A percentile compares a stretch with the other conserved stretches of the same genome.
These are phyloP conservation scores for Pachycephala philippinensis DNA, from an alignment of 2,113 vertebrate species.

Conservation along the genomic window DNA sequence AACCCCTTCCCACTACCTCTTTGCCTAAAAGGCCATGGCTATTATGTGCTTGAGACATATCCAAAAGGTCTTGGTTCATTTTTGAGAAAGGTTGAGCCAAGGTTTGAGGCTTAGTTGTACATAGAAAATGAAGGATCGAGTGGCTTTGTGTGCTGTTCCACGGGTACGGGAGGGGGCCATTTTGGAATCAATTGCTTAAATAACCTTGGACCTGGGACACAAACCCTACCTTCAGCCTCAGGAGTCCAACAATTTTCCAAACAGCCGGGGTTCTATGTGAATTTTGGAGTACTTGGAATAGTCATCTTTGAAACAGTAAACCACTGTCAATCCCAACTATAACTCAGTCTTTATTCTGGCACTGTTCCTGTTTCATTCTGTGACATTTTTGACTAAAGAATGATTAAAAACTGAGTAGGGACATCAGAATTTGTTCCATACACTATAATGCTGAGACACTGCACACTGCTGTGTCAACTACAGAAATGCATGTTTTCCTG, in stretches of 20 bases:
- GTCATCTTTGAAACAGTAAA: background rate
- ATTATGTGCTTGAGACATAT: background rate
- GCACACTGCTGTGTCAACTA: background rate
- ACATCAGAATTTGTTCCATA: background rate
- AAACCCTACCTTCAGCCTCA: background rate
- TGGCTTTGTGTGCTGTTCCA: background rate
- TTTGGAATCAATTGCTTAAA: background rate
- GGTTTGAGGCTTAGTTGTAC: background rate
- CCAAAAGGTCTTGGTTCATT: background rate
- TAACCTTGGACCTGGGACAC: background rate
- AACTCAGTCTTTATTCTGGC: slow-evolving; percentile 8
- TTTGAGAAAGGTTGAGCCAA: background rate
- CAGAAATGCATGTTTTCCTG: slow-evolving; percentile 11
- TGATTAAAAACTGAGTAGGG: background rate
- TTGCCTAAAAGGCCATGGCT: background rate
- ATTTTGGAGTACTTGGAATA: background rate
- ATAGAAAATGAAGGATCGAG: background rate
- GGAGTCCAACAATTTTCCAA: background rate
- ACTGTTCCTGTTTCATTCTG: background rate
- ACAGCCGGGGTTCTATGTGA: background rate
- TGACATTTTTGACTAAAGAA: background rate
- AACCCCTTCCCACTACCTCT: background rate
- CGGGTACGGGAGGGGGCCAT: fast-evolving
- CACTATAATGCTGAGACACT: background rate
- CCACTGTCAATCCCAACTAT: background rate